A percentile compares a stretch with the other conserved stretches of the same genome.
Conservation (phyloP, 2,888 invertebrate genomes). For the Caenorhabditis sp. region DNA sequence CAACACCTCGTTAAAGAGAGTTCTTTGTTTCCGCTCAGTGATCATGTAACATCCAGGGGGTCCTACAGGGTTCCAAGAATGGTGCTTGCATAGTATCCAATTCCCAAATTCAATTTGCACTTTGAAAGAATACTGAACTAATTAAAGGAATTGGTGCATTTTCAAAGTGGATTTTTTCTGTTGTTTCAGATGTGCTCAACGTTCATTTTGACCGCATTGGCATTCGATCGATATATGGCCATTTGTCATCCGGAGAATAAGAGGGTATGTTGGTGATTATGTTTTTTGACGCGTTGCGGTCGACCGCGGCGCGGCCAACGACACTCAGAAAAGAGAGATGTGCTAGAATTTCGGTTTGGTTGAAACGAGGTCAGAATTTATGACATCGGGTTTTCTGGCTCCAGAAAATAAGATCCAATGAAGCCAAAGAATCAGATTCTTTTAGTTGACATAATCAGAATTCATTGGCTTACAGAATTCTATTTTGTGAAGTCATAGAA, state of each 20-base stretch:
- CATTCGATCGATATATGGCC: slow-evolving; percentile 61
- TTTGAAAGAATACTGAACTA: background rate
- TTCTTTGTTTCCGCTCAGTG: slow-evolving; percentile 4
- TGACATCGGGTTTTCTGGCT: too few relatives aligned
- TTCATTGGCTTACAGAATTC: too few relatives aligned
- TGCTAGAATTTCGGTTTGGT: too few relatives aligned
- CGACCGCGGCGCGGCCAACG: too few relatives aligned
- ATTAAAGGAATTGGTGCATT: background rate
- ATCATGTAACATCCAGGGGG: background rate
- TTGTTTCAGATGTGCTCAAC: slow-evolving; percentile 57
- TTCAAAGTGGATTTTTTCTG: background rate
- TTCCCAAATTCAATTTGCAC: background rate
- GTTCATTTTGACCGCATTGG: slow-evolving; percentile 56
- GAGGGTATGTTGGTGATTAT: slow-evolving; percentile 36
- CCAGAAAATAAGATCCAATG: too few relatives aligned
- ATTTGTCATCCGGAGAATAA: slow-evolving; percentile 61
- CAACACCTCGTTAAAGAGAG: slow-evolving; percentile 1
- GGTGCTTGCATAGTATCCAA: background rate
- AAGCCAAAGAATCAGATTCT: too few relatives aligned
- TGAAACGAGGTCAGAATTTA: too few relatives aligned
- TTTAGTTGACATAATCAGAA: too few relatives aligned
- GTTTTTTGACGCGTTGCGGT: too few relatives aligned
- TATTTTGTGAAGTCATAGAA: too few relatives aligned
- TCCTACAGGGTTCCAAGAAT: background rate
- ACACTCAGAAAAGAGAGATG: too few relatives aligned